Evolutionary conservation across 2,888 invertebrate genomes (phyloP), one percentile per base, ranked within the genome.

Genomic region (Cosmopolites sordidus): DNA sequence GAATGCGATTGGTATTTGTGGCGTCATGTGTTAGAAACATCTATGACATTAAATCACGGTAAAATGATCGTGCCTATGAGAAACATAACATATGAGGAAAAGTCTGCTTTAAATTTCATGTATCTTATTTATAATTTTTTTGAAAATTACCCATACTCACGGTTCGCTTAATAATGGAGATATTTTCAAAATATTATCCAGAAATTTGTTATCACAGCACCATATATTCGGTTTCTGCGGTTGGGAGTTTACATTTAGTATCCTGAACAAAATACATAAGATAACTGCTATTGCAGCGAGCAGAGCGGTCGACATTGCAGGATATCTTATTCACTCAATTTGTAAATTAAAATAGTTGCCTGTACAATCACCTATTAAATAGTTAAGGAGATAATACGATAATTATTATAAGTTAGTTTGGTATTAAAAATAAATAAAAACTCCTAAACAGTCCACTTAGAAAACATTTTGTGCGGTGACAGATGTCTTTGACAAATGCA

Each of bases 201-300:
- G 78, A 73, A 92, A 90, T 64, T 79, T 81, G 67, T 80, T 79
- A 75, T 91, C 89, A 69, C 82, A 80, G 71, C 89, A 89, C 75
- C 83, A 84, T 56, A 92, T 80, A 66, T 82, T 79, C 54, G 90
- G 89, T 74, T 84, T 87, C 66, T 86, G 82, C 29, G 90, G 84
- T 70, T 87, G 84, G 69, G 89, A 89, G 75, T 88, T 89, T 58
- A 91, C 89, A 74, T 91, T 91, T 63, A 91, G 75, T 72, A 91
- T 86, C 72, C 90, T 81, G 72, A 91, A 90, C 62, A 91, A 79
- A 67, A 90, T 81, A 75, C 89, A 89, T 58, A 91, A 77, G 66
- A 91, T 86, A 57, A 91, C 87, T 60, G 90, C 91, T 63, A 90
- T 77, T 54, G 87, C 83, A 58, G 89, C 89, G 65, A 91, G 75